Evolutionary conservation across 2,797 vertebrate genomes (phyloP).

Genomic region (Myotis myotis): DNA sequence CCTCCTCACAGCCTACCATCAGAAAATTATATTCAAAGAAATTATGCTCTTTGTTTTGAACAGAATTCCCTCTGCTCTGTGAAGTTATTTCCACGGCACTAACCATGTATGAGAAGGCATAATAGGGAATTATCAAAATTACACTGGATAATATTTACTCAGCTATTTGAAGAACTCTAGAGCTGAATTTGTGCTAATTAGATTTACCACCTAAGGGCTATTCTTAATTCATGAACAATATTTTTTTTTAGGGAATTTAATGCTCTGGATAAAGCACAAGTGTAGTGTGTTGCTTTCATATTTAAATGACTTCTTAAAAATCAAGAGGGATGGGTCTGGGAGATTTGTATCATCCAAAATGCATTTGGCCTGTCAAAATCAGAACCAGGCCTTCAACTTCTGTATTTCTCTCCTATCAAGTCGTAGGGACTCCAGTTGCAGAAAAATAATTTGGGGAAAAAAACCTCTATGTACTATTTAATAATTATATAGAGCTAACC

Average conservation of each 20-base stretch:
- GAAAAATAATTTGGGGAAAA: neutral
- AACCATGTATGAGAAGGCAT: neutral
- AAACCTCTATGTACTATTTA: neutral
- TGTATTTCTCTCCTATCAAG: neutral
- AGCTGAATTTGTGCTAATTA: constrained; percentile 76
- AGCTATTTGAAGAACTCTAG: constrained; percentile 75
- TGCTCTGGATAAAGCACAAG: constrained; percentile 60
- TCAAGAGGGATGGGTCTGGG: neutral
- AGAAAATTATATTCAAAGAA: neutral
- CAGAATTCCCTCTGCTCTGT: neutral
- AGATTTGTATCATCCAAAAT: neutral
- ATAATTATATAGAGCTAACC: neutral
- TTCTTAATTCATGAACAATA: constrained; percentile 70
- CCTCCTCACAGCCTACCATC: neutral
- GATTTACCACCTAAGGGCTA: constrained; percentile 65
- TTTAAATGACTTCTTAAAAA: constrained; percentile 38
- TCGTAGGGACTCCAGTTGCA: neutral
- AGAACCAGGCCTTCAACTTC: neutral
- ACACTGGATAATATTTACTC: constrained; percentile 67
- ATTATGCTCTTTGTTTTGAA: neutral
- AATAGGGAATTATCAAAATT: constrained; percentile 63
- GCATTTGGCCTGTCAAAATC: neutral
- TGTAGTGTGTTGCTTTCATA: neutral
- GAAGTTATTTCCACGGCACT: neutral
- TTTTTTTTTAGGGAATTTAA: constrained; percentile 77